Evolutionary conservation across 2,113 vertebrate species (phyloP), one percentile per base, ranked within the genome.

Genomic region (Microcebus griseorufus): DNA sequence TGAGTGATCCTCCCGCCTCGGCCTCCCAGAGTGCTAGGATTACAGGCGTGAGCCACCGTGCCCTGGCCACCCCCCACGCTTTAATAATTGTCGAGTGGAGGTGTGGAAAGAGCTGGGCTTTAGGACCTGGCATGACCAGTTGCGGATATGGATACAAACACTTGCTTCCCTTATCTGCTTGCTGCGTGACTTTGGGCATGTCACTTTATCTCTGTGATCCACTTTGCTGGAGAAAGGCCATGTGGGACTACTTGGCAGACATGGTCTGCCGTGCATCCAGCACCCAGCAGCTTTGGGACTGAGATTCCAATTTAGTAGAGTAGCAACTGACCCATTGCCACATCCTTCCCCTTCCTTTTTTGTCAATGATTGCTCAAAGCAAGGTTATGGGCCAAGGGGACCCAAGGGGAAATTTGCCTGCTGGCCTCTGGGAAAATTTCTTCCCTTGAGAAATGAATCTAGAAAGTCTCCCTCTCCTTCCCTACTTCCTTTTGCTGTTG

Each of bases 11-110:
- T 5, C 42, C 42, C 42, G 42, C 42, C 42, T 42, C 42, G 42
- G 42, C 42, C 42, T 42, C 42, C 42, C 1, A 42, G 42, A 42
- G 42, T 6, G 42, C 42, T 42, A 42, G 42, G 42, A 5, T 42
- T 42, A 42, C 42, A 42, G 42, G 42, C 42, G 42, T 42, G 42
- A 42, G 42, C 42, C 42, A 42, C 42, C 1, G 42, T 5, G 5
- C 42, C 42, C 42, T 1, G 42, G 42, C 42, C 42, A 42, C 42
- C 42, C 0, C 0, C 5, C 2, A n/a, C 48, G 22, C 37, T 64
- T 17, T 17, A 53, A 45, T 16, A 2, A n/a, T 51, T 37, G 9
- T 12, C 9, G 7, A 39, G n/a, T 70, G 88, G 34, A 13, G 6
- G 18, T 75, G 27, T 22, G 18, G 42, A 73, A 32, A 62, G 23